phyloP scores from a whole-genome alignment of 1,140 invertebrate species.

The Neodiprion fabricii region DNA sequence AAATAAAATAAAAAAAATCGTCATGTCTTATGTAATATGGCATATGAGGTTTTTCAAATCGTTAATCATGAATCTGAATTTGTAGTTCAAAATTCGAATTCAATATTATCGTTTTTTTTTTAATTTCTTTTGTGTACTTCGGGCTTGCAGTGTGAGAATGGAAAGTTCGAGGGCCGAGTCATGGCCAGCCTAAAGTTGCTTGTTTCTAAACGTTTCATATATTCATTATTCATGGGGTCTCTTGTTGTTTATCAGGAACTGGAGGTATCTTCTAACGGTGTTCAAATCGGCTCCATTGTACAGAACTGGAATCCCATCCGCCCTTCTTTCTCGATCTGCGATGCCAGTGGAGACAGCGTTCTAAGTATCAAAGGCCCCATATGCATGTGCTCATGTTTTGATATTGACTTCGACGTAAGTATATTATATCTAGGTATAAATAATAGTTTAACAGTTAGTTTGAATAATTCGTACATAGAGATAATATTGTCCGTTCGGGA shows the following conservation, averaged over 20 bases:
- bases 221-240: not conserved
- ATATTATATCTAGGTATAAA: slow-evolving; percentile 1
- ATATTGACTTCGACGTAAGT: slow-evolving; percentile 73
- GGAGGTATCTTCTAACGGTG: slow-evolving; percentile 58
- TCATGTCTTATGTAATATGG: too few relatives aligned
- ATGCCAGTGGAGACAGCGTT: slow-evolving; percentile 78
- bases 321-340: slow-evolving; percentile 81
- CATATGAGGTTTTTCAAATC: too few relatives aligned
- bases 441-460: slow-evolving; percentile 19
- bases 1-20: too few relatives aligned
- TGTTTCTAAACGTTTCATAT: not conserved
- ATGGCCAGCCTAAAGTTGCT: not conserved
- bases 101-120: too few relatives aligned
- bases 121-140: too few relatives aligned
- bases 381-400: slow-evolving; percentile 82
- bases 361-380: slow-evolving; percentile 85
- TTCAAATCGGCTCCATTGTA: slow-evolving; percentile 76
- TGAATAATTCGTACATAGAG: not conserved
- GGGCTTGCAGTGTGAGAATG: too few relatives aligned
- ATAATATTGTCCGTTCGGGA: too few relatives aligned
- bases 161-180: too few relatives aligned
- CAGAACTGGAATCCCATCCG: slow-evolving; percentile 86
- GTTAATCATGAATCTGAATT: too few relatives aligned
- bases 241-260: slow-evolving; percentile 26
- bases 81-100: too few relatives aligned